Evolutionary conservation across 2,888 invertebrate genomes (phyloP), one percentile per base, ranked within the genome.

Genomic region (Selenia dentaria): DNA sequence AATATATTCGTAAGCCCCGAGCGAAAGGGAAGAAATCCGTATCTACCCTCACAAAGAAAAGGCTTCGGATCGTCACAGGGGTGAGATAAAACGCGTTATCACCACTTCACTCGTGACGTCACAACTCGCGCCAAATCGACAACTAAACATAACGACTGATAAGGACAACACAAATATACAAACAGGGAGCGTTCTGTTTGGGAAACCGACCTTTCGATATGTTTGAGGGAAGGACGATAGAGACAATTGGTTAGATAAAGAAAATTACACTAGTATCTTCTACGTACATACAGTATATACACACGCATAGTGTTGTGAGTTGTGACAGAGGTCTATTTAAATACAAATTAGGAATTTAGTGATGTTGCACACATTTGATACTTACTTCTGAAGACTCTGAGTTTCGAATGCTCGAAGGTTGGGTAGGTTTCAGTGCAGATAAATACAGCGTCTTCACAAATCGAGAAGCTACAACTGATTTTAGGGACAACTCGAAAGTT

Each of bases 121-220:
- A 40, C 48, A 40, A 24, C 33, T 38, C 9, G 43, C 48, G 32
- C 51, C 57, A 32, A 48, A 54, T 47, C 52, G 50, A 51, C 55
- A 52, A 57, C 51, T 52, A 58, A 62, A 59, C 57, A 56, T 56
- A 54, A 55, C 56, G 46, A 52, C 57, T 57, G 64, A 68, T 65
- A 67, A 62, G 58, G 48, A 51, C 36, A 45, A 46, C 34, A 50
- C 32, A 42, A 39, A 50, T 38, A 32, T 38, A 2, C 35, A 12
- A 44, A 41, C 45, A 44, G 51, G 50, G 39, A 27, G 33, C 14
- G 42, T 33, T 35, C 37, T 31, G 25, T 47, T 40, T 29, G 24
- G 42, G 39, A 12, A 42, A 22, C 43, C 34, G 36, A 43, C 45
- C 22, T 14, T 16, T 25, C 42, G 29, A 22, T 37, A 41, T 34